Base-by-base conservation (phyloP, 2,888 invertebrate genomes). In the Caenorhabditis becei region DNA sequence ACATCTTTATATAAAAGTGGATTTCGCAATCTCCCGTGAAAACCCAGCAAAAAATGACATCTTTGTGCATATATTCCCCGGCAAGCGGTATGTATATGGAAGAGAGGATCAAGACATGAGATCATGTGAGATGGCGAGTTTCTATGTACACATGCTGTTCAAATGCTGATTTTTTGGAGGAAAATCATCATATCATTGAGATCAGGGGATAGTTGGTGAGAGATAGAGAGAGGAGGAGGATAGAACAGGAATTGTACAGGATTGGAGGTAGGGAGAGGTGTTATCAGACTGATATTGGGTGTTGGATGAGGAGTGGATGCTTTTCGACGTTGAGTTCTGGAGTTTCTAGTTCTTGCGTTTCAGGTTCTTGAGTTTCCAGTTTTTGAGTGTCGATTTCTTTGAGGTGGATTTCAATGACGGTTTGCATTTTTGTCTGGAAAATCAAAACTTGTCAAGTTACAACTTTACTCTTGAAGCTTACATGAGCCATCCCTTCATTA, bases 281-380 rank as follows among this genome's bases (percentile, higher is more conserved):
- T 20, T 54, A 37, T 20, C 14, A 41, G 0, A 65, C 59, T 28
- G 59, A n/a, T 1, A 67, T 61, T 0, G 59, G 20, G 18, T 54
- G 59, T n/a, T n/a, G n/a, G 14, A 35, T 41, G 23, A 75, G 75
- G 2, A 75, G 53, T 3, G 75, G 75, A 47, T 67, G 75, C 2
- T 37, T 16, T 26, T 77, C 77, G 8, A 77, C 32, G 24, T 54
- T 53, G 23, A 67, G 4, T 11, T 77, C 67, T 44, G 37, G 26
- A 5, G 35, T 47, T 0, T 47, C 41, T 3, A 58, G 7, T 10
- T 3, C 26, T 5, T 32, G 7, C 24, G 11, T 23, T 20, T 5
- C 51, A 23, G 51, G 51, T 24, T 18, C 8, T 18, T 32, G 23
- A 20, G 47, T 49, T 49, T 18, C 20, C 18, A 35, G 26, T 24